Conservation (phyloP, 2,888 invertebrate genomes). For the Stegophylla sp. region DNA sequence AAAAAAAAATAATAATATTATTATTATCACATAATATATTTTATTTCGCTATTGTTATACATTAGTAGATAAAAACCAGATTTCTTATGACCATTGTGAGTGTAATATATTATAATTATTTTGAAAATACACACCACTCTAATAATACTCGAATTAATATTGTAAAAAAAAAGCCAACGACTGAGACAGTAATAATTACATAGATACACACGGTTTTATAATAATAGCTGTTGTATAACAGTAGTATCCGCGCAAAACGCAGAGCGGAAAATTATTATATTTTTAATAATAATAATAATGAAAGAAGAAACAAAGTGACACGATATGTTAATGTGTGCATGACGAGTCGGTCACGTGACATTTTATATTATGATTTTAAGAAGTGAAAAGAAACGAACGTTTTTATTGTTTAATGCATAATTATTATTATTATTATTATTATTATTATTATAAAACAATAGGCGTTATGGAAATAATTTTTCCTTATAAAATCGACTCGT, state of each 20-base stretch:
- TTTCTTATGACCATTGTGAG: no score
- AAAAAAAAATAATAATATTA: no score
- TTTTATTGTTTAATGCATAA: no score
- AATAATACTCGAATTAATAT: no score
- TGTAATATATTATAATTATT: no score
- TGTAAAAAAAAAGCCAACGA: no score
- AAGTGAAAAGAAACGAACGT: constrained; percentile 17
- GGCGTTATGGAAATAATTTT: constrained; percentile 2
- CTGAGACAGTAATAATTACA: not conserved
- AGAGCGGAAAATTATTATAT: constrained; percentile 44
- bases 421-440: not conserved
- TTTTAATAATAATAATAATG: no score
- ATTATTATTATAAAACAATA: constrained; percentile 24
- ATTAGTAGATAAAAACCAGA: no score
- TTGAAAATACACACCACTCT: no score
- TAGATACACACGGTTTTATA: not conserved
- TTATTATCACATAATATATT: no score
- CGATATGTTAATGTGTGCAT: constrained; percentile 46
- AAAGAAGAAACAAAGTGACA: constrained; percentile 23
- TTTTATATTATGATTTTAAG: no score
- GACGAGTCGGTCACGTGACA: not conserved
- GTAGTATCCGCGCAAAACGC: not conserved
- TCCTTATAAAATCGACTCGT: constrained; percentile 15
- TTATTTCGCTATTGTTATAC: no score
- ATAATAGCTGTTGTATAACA: not conserved